Percentiles rank a stretch among this genome's conserved stretches.
Conservation (phyloP, 2,888 invertebrate genomes). For the Alentia gelatinosa region DNA sequence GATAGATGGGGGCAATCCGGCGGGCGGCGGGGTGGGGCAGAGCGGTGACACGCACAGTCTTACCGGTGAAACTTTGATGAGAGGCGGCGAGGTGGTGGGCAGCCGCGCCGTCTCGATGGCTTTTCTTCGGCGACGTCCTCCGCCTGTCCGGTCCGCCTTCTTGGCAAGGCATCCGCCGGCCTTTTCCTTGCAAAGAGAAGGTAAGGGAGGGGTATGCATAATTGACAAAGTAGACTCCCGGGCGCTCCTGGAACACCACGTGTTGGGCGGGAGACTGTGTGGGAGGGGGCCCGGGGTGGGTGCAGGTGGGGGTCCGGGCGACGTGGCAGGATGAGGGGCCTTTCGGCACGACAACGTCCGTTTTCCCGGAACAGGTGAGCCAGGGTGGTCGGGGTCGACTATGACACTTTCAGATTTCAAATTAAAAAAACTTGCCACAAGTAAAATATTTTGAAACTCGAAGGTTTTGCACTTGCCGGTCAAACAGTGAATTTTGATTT, state of each 20-base stretch:
- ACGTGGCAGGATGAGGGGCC: not conserved
- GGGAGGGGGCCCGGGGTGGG: not conserved
- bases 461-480: too few relatives aligned
- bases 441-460: too few relatives aligned
- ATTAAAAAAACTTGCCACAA: too few relatives aligned
- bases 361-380: too few relatives aligned
- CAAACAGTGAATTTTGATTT: too few relatives aligned
- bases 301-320: not conserved
- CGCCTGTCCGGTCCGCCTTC: not conserved
- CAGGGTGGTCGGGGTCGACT: too few relatives aligned
- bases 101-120: not conserved
- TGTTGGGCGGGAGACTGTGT: not conserved
- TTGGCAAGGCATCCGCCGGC: not conserved
- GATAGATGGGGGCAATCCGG: not conserved
- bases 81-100: not conserved
- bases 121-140: slow-evolving; percentile 9
- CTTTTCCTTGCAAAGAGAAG: not conserved
- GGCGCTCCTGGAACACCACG: not conserved
- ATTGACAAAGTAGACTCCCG: slow-evolving; percentile 26
- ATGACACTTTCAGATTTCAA: too few relatives aligned
- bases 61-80: slow-evolving; percentile 33
- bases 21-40: not conserved
- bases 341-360: not conserved
- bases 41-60: not conserved
- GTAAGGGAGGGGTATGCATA: slow-evolving; percentile 12